Base-by-base conservation (phyloP, 1,140 invertebrate species). In the Drosophila subpulchrella region DNA sequence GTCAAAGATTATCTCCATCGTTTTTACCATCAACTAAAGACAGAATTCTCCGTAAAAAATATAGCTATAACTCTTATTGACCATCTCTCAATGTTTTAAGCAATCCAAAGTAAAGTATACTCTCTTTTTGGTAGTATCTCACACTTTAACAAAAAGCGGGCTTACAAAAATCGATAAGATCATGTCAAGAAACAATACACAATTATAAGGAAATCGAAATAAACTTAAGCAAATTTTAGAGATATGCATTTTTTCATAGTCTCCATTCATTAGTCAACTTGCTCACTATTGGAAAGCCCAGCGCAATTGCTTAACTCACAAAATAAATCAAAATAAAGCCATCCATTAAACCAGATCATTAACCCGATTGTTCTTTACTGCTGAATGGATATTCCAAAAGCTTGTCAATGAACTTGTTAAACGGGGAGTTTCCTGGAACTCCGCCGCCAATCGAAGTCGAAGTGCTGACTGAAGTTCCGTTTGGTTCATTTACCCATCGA, bases 371-470 rank as follows among this genome's bases (percentile, higher is more conserved):
- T 34, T 60, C 32, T 51, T 36, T 46, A 48, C 30, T 58, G 58
- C 66, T 72, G 59, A 78, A 77, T 38, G 66, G 36, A 12, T 57
- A 53, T 50, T 41, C 24, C 51, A 50, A 47, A 56, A 27, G 48
- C 24, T 80, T 80, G 77, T 80, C 77, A 80, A 79, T 80, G 77
- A 80, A 80, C 77, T 80, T 80, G 67, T 51, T 51, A 39, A 47
- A 15, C 20, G 10, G 24, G 7, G 6, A 46, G 55, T 79, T 79
- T 79, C 77, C 50, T 36, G 47, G 77, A 79, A 80, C 38, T 59
- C 46, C 17, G 42, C 57, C 47, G 53, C 30, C 54, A 24, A 39
- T 7, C 20, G 47, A 74, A 68, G 1, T 68, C 15, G 46, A 74
- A 78, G 1, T 79, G 77, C 77, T 80, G 77, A 80, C 77, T n/a